Evolutionary conservation across 2,888 invertebrate species (phyloP), one percentile per base, ranked within the genome.

Genomic region (Tanytarsus gracilentus): DNA sequence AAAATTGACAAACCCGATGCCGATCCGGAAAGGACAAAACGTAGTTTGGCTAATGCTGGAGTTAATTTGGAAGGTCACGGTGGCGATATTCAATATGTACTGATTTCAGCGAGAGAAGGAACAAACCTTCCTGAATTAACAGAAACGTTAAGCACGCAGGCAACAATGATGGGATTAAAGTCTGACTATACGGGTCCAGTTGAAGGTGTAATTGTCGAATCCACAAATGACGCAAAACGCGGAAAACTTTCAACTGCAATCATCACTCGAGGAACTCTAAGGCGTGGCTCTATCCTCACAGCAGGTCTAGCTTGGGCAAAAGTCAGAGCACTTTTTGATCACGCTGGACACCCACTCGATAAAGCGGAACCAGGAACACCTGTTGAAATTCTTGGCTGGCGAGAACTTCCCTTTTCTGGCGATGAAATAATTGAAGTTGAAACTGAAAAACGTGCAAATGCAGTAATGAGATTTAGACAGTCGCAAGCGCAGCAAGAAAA

Each of bases 1-100:
- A 99, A 99, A 79, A 92, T 96, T 68, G 99, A 99, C 78, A 91
- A 94, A 69, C 86, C 87, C 62, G 83, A 83, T 70, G 90, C 89
- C 63, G 83, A 97, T 78, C 82, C 95, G 88, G 84, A 85, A 59
- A 77, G 79, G 61, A 84, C 90, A 1, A 84, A 90, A 71, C 77
- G 77, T 23, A 84, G 85, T 71, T 76, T 99, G 11, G 73, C 88
- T 1, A 79, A 85, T 66, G 80, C 87, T 69, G 93, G 90, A 5
- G 76, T 99, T 8, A 77, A 86, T 25, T 80, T 91, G 44, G 98
- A 99, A 73, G 86, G 86, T 14, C 72, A 84, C 59, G 97, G 97
- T 0, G 98, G 99, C 1, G 95, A 97, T 63, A 79, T 92, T 1
- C 97, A 96, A 74, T 84, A 86, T 3, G 84, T 99, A 59, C 84